A percentile compares a stretch with the other conserved stretches of the same genome.
Evolutionary conservation across 2,888 invertebrate genomes (phyloP).

Genomic region (Epiblema foenella): DNA sequence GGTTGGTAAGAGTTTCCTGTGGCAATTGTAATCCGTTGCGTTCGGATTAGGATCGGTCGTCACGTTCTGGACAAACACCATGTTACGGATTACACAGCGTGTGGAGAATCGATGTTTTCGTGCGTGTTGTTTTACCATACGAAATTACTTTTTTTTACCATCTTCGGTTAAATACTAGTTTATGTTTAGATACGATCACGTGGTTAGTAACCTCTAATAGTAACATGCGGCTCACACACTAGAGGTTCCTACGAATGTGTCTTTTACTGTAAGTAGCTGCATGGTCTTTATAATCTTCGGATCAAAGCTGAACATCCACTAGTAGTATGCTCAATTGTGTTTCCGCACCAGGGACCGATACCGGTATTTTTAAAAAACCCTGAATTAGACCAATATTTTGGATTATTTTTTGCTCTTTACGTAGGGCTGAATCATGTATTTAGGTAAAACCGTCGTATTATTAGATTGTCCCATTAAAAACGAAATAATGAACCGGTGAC

Average conservation of each 20-base stretch:
- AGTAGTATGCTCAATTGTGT: too few relatives aligned
- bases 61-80: constrained; percentile 72
- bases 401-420: too few relatives aligned
- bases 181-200: constrained; percentile 1
- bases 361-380: too few relatives aligned
- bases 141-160: constrained; percentile 31
- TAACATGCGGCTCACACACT: neutral
- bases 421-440: too few relatives aligned
- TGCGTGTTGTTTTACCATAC: constrained; percentile 61
- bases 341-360: too few relatives aligned
- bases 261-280: neutral
- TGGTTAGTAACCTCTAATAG: neutral
- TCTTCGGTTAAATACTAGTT: constrained; percentile 23
- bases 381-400: too few relatives aligned
- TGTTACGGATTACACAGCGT: constrained; percentile 68
- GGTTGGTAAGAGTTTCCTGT: neutral
- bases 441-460: too few relatives aligned
- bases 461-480: too few relatives aligned
- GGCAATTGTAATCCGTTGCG: constrained; percentile 35
- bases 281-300: neutral
- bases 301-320: too few relatives aligned
- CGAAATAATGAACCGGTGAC: too few relatives aligned
- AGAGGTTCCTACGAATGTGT: neutral
- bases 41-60: constrained; percentile 56
- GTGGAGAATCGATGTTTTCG: constrained; percentile 67